These are phyloP conservation scores for Cebidichthys violaceus DNA, from an alignment of 2,113 vertebrate genomes.

Conservation along the genomic window DNA sequence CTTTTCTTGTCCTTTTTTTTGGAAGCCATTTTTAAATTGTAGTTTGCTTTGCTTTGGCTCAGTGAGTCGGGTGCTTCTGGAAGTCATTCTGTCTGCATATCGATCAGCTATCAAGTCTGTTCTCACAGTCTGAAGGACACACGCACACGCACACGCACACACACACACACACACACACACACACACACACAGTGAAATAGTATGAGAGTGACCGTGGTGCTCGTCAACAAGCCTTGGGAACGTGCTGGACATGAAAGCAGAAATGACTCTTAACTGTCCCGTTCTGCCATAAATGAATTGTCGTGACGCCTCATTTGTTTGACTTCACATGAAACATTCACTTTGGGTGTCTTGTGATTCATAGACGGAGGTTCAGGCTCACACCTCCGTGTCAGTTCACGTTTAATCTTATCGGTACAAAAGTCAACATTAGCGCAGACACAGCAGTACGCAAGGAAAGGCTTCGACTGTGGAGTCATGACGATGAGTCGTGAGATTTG, in stretches of 20 bases:
- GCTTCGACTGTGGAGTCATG: no score
- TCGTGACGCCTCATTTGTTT: slow-evolving; percentile 42
- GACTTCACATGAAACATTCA: slow-evolving; percentile 62
- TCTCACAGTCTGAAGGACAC: slow-evolving; percentile 42
- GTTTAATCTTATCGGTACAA: slow-evolving; percentile 9
- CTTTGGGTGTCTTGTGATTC: slow-evolving; percentile 49
- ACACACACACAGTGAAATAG: neutral
- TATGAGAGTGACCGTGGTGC: slow-evolving; percentile 40
- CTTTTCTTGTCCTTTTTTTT: neutral
- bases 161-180: neutral
- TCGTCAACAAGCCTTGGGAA: slow-evolving; percentile 20
- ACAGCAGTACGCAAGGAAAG: no score
- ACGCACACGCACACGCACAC: slow-evolving; percentile 1
- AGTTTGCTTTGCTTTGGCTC: neutral
- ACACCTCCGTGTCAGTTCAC: slow-evolving; percentile 3
- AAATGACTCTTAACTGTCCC: slow-evolving; percentile 12
- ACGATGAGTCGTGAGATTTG: no score
- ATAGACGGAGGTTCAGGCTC: neutral
- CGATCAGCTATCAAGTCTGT: slow-evolving; percentile 29
- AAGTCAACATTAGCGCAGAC: neutral
- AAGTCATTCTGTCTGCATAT: slow-evolving; percentile 36
- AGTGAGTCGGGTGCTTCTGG: slow-evolving; percentile 9
- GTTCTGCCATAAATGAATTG: slow-evolving; percentile 8
- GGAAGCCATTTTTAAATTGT: neutral
- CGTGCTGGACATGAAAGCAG: slow-evolving; percentile 1